Base-by-base conservation (phyloP, 2,888 invertebrate genomes). In the Coelinius sp. region DNA sequence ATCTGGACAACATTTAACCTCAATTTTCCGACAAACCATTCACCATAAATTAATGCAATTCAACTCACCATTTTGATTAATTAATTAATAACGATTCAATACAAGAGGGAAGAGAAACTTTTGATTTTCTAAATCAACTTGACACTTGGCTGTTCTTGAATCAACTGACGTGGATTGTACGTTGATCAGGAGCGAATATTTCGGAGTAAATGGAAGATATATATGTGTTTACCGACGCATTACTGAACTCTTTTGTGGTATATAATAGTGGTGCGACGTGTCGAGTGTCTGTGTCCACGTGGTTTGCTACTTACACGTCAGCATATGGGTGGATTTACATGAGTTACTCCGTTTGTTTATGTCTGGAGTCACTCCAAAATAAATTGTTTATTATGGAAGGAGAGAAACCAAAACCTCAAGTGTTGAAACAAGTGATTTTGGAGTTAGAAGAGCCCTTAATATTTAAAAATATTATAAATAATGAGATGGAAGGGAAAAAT, bases 371-470 rank as follows among this genome's bases (percentile, higher is more conserved):
- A 44, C 44, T 44, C 14, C 17, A 44, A 44, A 44, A 44, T 44
- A 5, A n/a, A 25, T n/a, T 25, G 44, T 44, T 44, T 14, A 49
- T 20, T 3, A 56, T 75, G 72, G 46, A 38, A n/a, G 20, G 8
- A 7, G 64, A 49, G 59, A 73, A 72, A 70, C 74, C 77, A 1
- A 66, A 75, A 8, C 25, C 74, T 10, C 73, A 79, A 5, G 66
- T 76, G 53, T 75, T 86, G 52, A 75, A 70, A 53, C 69, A 80
- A 66, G 77, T 80, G 41, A 76, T 85, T 38, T 53, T 76, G 17
- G 75, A 84, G 52, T 71, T 84, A 6, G 68, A 81, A 4, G 87
- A 89, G 76, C 93, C 93, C 1, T 75, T 93, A 63, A 79, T 92
- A 44, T 89, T 93, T 70, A 88, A 88, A 76, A 88, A 89, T 59